Percentiles rank a stretch among this genome's conserved stretches.
phyloP scores from a whole-genome alignment of 2,797 vertebrate species.

The Scyliorhinus canicula region DNA sequence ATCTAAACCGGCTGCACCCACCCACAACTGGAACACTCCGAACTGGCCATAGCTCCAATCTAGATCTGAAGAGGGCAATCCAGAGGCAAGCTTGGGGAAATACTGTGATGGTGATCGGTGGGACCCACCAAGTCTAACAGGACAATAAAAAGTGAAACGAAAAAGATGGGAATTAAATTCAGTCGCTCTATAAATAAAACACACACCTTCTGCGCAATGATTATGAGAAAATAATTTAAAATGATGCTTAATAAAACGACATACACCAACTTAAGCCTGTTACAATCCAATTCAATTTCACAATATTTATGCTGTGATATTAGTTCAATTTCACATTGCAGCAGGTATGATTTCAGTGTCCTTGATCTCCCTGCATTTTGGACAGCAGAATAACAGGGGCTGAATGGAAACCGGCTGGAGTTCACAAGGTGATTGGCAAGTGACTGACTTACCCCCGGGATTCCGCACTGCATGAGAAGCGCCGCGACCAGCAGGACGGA shows the following conservation, averaged over 20 bases:
- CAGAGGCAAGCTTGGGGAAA: neutral
- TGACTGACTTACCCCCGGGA: neutral
- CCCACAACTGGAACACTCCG: too few species aligned
- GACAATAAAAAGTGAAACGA: neutral
- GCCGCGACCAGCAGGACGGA: neutral
- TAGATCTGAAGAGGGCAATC: too few species aligned
- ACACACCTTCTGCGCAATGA: neutral
- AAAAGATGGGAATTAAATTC: neutral
- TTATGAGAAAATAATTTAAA: neutral
- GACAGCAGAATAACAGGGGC: too few species aligned
- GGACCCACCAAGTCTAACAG: neutral
- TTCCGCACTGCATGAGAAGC: neutral
- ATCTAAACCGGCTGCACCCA: too few species aligned
- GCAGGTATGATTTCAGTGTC: too few species aligned
- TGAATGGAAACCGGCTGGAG: too few species aligned
- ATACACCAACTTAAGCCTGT: neutral
- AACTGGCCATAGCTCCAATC: too few species aligned
- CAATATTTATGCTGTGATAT: neutral
- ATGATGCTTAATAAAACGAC: neutral
- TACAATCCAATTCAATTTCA: neutral
- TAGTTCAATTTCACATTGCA: neutral
- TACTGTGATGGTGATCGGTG: too few species aligned
- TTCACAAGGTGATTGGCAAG: too few species aligned
- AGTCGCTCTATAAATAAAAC: neutral
- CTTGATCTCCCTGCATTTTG: neutral